Evolutionary conservation across 2,113 vertebrate genomes (phyloP).

Genomic region (Bos javanicus): DNA sequence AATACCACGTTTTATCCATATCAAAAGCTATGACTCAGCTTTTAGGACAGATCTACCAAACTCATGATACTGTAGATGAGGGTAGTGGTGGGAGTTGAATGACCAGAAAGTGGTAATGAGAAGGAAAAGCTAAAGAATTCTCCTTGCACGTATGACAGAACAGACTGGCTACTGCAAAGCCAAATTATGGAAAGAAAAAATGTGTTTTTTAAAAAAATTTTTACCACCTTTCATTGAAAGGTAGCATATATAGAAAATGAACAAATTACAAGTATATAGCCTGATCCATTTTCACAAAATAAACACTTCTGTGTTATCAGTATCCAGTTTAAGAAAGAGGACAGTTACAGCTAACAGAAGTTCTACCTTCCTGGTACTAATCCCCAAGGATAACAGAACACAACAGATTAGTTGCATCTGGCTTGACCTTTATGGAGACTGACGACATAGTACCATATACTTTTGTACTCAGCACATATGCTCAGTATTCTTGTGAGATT

Average conservation of each 20-base stretch:
- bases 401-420: background rate
- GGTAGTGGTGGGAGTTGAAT: background rate
- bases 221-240: background rate
- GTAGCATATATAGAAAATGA: background rate
- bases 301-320: background rate
- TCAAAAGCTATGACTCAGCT: background rate
- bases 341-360: background rate
- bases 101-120: background rate
- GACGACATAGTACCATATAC: background rate
- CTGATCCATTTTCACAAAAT: background rate
- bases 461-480: background rate
- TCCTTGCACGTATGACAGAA: background rate
- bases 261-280: background rate
- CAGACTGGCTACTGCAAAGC: background rate
- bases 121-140: background rate
- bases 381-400: background rate
- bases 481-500: background rate
- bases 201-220: background rate
- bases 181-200: background rate
- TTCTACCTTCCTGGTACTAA: background rate
- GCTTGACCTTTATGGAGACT: background rate
- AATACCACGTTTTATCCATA: background rate
- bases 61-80: background rate
- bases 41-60: background rate
- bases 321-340: background rate